Percentiles rank a stretch among this genome's conserved stretches.
Evolutionary conservation across 2,888 invertebrate species (phyloP).

Genomic region (Diarsia dahlii): DNA sequence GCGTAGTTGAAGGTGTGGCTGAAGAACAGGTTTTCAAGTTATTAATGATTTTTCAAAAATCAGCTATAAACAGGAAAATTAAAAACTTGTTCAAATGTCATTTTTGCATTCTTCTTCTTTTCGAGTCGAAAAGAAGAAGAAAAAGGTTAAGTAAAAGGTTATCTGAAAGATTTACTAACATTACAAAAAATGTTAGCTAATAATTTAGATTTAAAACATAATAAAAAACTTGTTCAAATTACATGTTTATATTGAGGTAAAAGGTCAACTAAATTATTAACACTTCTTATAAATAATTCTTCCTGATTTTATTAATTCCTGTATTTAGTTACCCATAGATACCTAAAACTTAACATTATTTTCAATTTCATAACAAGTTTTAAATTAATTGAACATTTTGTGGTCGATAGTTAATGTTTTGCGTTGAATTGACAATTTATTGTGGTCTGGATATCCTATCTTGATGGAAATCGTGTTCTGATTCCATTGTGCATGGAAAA

Average conservation of each 20-base stretch:
- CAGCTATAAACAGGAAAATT: not conserved
- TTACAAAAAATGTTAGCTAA: no score
- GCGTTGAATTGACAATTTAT: not conserved
- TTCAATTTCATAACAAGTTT: conserved; percentile 23
- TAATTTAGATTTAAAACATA: no score
- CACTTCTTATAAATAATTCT: not conserved
- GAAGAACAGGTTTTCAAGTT: not conserved
- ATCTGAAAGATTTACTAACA: no score
- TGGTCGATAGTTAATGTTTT: conserved; percentile 34
- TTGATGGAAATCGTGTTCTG: not conserved
- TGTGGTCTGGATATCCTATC: conserved; percentile 30
- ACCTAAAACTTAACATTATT: not conserved
- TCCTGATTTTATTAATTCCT: not conserved
- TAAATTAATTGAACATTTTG: conserved; percentile 44
- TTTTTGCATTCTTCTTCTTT: no score
- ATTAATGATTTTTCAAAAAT: not conserved
- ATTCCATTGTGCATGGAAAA: conserved; percentile 8
- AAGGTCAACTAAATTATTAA: conserved; percentile 10
- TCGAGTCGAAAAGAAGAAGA: no score
- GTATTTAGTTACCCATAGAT: not conserved
- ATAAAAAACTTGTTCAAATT: not conserved
- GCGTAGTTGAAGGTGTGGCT: not conserved
- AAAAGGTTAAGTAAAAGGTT: conserved; percentile 10
- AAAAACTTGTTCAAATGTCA: not conserved
- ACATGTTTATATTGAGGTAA: not conserved